Evolutionary conservation across 2,888 invertebrate species (phyloP), one percentile per base, ranked within the genome.

Genomic region (Acanthosepion lycidas): DNA sequence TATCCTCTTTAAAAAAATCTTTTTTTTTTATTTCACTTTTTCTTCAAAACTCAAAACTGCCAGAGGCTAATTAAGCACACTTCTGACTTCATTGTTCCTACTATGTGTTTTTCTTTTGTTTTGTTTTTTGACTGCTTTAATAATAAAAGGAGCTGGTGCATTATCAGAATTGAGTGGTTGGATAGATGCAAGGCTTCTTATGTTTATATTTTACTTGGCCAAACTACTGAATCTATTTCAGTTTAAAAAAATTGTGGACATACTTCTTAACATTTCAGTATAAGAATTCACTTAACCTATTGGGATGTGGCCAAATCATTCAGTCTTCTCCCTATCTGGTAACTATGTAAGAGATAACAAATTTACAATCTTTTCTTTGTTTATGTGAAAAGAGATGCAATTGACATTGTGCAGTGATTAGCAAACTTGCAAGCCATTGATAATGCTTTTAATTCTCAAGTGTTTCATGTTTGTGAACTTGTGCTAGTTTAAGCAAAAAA

Each of bases 181-280:
- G 28, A 28, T 28, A 78, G 78, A 78, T 78, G 78, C 78, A 78
- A 78, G 78, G 78, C 78, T 78, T 78, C 78, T 12, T 28, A 9
- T 78, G 28, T 78, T 78, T 78, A 78, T 78, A 78, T 78, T 78
- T 78, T 78, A 78, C 78, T 78, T 78, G 78, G 78, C 78, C 28
- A n/a, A 78, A 78, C 28, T 78, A 78, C 28, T 78, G 78, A 78
- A 78, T 78, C 78, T 78, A 78, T 78, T 78, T 78, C 78, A 78
- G 78, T 78, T 78, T 78, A 26, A 78, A 78, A 78, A 78, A 78
- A 42, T 78, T 78, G 78, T 28, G n/a, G 20, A 55, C 55, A 55
- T 15, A 55, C 55, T 55, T 55, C 78, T 78, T 78, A 78, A 78
- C 78, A n/a, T 6, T 78, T 28, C n/a, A n/a, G n/a, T 78, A 78